phyloP scores from a whole-genome alignment of 2,888 invertebrate genomes.

The Macrosiphum euphorbiae region DNA sequence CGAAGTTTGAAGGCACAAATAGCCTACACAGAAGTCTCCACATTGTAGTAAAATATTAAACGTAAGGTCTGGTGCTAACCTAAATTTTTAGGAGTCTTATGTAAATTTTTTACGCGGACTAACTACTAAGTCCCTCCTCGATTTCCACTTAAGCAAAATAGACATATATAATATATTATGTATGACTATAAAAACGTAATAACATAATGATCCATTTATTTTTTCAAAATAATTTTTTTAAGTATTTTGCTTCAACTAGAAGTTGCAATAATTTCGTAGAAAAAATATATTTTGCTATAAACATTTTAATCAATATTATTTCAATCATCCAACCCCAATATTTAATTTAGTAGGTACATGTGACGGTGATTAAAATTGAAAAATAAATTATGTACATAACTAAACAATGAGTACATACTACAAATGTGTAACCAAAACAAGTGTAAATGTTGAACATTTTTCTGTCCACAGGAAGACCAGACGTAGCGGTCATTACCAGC shows the following conservation, averaged over 20 bases:
- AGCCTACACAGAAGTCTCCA: not conserved
- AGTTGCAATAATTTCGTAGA: not conserved
- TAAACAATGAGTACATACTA: not conserved
- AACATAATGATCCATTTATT: not conserved
- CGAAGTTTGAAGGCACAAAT: not conserved
- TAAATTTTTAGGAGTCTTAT: not conserved
- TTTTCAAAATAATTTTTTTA: not conserved
- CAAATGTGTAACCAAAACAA: not conserved
- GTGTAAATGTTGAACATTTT: not conserved
- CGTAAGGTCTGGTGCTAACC: not conserved
- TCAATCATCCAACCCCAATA: not conserved
- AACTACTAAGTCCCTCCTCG: not conserved
- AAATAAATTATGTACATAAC: not conserved
- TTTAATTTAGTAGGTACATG: not conserved
- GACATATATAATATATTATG: not conserved
- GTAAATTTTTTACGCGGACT: not conserved
- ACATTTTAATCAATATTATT: not conserved
- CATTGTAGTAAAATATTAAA: not conserved
- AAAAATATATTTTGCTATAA: not conserved
- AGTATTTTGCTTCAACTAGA: not conserved
- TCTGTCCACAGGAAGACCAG: conserved; percentile 75
- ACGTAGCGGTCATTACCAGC: conserved; percentile 79
- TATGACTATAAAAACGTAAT: not conserved
- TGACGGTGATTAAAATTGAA: not conserved
- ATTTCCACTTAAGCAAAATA: not conserved